These are phyloP conservation scores for Fukomys damarensis DNA, from an alignment of 2,113 vertebrate species.

Conservation along the genomic window DNA sequence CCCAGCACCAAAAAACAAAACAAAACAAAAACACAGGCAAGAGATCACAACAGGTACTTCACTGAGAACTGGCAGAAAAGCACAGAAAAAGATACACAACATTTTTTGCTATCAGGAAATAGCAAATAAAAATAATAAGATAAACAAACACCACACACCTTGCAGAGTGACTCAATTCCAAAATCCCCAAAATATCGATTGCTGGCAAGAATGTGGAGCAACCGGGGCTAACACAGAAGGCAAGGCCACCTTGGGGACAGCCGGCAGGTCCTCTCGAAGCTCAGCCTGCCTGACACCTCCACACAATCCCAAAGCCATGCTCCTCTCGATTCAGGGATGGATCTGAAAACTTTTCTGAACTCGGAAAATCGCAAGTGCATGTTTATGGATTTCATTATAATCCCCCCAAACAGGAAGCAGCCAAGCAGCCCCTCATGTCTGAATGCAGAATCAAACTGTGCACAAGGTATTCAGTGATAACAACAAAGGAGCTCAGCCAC, in stretches of 20 bases:
- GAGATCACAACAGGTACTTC: background rate
- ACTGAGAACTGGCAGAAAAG: rapidly evolving
- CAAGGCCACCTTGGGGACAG: background rate
- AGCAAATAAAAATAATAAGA: background rate
- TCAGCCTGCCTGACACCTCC: too few species aligned
- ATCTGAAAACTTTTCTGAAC: background rate
- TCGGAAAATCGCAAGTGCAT: rapidly evolving
- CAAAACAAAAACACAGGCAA: background rate
- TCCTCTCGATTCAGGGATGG: rapidly evolving
- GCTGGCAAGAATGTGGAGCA: background rate
- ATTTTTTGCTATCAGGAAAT: background rate
- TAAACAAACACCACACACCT: rapidly evolving
- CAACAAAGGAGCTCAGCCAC: rapidly evolving
- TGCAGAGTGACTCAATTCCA: rapidly evolving
- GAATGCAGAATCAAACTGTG: rapidly evolving
- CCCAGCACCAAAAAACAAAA: too few species aligned
- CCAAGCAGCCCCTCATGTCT: rapidly evolving
- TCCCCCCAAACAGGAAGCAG: background rate
- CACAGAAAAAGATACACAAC: rapidly evolving
- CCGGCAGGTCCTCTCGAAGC: background rate
- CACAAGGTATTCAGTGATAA: rapidly evolving
- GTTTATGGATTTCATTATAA: background rate
- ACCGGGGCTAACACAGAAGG: rapidly evolving
- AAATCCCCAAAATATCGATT: background rate
- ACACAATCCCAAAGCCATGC: rapidly evolving